Base-by-base conservation (phyloP, 2,888 invertebrate species). In the Ceramica pisi region DNA sequence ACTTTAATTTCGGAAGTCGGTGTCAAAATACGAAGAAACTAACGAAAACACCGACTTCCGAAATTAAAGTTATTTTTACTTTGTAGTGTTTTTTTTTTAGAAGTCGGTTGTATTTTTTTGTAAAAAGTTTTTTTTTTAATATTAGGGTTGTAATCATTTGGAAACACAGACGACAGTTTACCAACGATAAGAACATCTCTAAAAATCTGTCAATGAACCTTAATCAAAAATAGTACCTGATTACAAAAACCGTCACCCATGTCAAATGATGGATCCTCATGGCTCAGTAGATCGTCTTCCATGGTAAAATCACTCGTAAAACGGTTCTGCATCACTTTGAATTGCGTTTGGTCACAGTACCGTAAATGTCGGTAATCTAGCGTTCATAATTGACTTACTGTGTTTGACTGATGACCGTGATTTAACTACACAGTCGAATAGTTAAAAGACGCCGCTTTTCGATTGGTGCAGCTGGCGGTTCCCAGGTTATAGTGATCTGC, bases 331-430 rank as follows among this genome's bases (percentile, higher is more conserved):
- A 38, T 70, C 56, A 81, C 46, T 70, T 70, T 57, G 50, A 50
- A 69, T 38, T 53, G 16, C 64, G 57, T 65, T 46, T 23, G 38
- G 70, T 44, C 44, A 61, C 35, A 23, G 60, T 59, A 31, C 53
- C 59, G 53, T 63, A 80, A 80, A 65, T 23, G 31, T 61, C 53
- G 5, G 56, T 53, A 38, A 70, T 65, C 56, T 46, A 38, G 56
- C 63, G 46, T 63, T 31, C 9, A 68, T 50, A 55, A 68, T 80
- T 60, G 63, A 8, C 74, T 31, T 50, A 67, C 56, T 74, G 55
- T 75, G 80, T 77, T 63, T 63, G 21, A 62, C 31, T 59, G 41
- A 53, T 74, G 80, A 67, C 57, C 67, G 67, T 80, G 62, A 57
- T 26, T 78, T 21, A 44, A 60, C 53, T 74, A 26, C 71, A 71